Conservation (phyloP, 2,797 vertebrate genomes). For the Sitta carolinensis region DNA sequence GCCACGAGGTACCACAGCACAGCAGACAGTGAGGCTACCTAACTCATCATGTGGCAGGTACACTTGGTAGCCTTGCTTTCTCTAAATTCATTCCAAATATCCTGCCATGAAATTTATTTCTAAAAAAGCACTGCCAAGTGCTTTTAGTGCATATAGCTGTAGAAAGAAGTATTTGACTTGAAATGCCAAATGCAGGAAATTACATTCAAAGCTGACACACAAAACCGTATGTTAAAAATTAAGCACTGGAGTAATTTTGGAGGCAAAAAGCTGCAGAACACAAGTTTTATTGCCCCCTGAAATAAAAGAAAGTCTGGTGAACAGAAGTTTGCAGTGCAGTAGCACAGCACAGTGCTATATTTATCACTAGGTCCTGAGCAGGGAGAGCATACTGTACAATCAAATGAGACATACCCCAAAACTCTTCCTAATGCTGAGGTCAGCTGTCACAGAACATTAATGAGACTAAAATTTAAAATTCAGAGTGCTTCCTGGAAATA, state of each 20-base stretch:
- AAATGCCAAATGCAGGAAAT: slow-evolving; percentile 42
- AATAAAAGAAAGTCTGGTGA: slow-evolving; percentile 7
- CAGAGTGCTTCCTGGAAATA: neutral
- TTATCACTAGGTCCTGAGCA: neutral
- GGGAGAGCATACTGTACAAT: neutral
- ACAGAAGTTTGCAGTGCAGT: neutral
- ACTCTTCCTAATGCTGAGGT: neutral
- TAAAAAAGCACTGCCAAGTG: neutral
- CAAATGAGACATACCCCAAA: neutral
- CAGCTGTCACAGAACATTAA: neutral
- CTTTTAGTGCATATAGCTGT: neutral
- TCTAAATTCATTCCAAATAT: neutral
- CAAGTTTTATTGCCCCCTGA: neutral
- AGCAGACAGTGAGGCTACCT: neutral
- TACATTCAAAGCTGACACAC: slow-evolving; percentile 17
- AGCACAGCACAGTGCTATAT: neutral
- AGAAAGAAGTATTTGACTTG: neutral
- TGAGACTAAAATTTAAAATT: neutral
- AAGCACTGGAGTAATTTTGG: neutral
- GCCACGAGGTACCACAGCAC: neutral
- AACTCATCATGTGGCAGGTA: neutral
- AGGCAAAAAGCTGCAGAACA: neutral
- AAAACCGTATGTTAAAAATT: slow-evolving; percentile 17
- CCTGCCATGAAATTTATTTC: neutral
- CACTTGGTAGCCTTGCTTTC: neutral